Base-by-base conservation (phyloP, 2,888 invertebrate genomes). In the Doris montereyensis region DNA sequence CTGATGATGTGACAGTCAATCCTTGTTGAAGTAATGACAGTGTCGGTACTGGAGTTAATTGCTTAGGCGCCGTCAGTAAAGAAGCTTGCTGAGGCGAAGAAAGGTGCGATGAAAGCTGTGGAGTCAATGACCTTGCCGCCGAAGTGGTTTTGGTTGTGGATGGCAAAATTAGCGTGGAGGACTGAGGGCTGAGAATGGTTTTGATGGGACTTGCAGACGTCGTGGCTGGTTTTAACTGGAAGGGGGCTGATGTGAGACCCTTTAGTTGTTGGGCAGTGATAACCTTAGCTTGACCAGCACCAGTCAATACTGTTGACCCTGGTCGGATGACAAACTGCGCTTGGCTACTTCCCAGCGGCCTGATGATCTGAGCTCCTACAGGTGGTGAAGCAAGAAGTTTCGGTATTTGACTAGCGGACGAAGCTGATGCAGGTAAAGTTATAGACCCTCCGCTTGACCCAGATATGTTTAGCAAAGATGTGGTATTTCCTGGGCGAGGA, bases 241-340 rank as follows among this genome's bases (percentile, higher is more conserved):
- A 70, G 3, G 75, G 70, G n/a, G 79, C 60, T 2, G 68, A 35
- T 28, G 70, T 8, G 1, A 78, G 73, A 10, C 78, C 78, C 2
- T 67, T 10, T 13, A 78, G 21, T 26, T 75, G 74, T 26, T 78
- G 78, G 30, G 80, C 72, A 17, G 80, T 74, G 17, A 70, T 71
- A 35, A 13, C 21, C 28, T 70, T 70, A 24, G 28, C 26, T 21
- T 73, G 77, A 35, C 73, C 77, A 21, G 58, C 35, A 28, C 62
- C 72, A 28, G 77, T 57, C 5, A 60, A 24, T 28, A 80, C 17
- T 1, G 62, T 76, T 26, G 72, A 21, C 21, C 52, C 77, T n/a
- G 80, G 74, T n/a, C 68, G 30, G 2, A 81, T 13, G 52, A 77
- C 72, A 26, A 82, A 70, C 76, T 80, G 80, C 5, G 80, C 70